Conservation (phyloP, 2,113 vertebrate species). For the Peromyscus californicus region DNA sequence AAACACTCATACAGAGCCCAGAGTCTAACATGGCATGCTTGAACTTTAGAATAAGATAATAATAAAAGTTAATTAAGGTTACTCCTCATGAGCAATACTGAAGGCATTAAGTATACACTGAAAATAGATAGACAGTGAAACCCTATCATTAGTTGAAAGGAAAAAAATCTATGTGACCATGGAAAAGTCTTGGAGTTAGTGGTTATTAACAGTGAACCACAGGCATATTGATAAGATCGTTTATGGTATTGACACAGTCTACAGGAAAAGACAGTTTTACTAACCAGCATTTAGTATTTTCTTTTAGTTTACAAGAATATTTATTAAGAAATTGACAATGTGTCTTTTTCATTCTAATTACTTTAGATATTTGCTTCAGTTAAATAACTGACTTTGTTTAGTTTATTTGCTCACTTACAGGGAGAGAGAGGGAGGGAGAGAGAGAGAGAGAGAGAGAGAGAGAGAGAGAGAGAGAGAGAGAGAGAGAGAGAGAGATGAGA, state of each 20-base stretch:
- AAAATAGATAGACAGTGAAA: neutral
- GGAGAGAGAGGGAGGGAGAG: neutral
- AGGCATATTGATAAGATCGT: neutral
- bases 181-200: neutral
- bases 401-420: constrained; percentile 10
- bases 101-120: neutral
- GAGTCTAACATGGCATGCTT: neutral
- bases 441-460: no score
- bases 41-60: neutral
- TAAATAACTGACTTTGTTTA: constrained; percentile 17
- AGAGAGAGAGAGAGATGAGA: neutral
- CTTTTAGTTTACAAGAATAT: neutral
- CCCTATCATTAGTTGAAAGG: neutral
- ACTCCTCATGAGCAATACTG: neutral
- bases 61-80: neutral
- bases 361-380: constrained; percentile 25
- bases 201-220: neutral
- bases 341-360: neutral
- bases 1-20: neutral
- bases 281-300: neutral
- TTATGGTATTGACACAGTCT: neutral
- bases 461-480: neutral
- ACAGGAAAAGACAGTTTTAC: neutral
- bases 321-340: neutral
- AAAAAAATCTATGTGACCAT: neutral